These are phyloP conservation scores for Nycticebus coucang DNA, from an alignment of 2,113 vertebrate species.

Conservation along the genomic window DNA sequence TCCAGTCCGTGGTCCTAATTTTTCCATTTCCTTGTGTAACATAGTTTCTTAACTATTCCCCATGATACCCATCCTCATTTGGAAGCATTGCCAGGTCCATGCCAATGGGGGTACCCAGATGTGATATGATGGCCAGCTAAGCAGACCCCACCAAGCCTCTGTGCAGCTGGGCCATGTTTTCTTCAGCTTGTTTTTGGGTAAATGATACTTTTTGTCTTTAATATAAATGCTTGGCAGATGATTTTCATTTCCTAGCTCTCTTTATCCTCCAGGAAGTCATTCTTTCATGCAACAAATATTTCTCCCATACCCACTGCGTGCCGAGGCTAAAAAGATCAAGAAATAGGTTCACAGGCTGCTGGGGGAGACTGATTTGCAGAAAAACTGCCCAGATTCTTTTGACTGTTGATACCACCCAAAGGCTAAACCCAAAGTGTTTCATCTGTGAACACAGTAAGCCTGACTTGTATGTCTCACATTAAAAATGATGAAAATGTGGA, in stretches of 20 bases:
- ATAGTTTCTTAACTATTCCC: neutral
- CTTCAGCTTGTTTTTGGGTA: neutral
- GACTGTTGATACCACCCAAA: neutral
- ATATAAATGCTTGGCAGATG: neutral
- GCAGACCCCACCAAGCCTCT: accelerated
- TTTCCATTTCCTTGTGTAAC: neutral
- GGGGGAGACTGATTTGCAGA: accelerated
- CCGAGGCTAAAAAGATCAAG: neutral
- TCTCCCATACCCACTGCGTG: neutral
- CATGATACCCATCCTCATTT: neutral
- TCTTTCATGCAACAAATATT: neutral
- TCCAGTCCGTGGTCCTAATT: accelerated
- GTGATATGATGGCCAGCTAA: accelerated
- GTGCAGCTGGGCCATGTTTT: neutral
- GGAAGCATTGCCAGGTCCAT: neutral
- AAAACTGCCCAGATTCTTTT: neutral
- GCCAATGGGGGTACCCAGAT: neutral
- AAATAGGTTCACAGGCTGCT: neutral
- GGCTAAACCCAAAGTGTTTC: neutral
- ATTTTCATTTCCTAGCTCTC: neutral
- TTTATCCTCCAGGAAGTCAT: neutral
- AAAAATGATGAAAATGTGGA: neutral
- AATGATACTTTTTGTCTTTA: neutral
- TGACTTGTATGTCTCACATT: neutral
- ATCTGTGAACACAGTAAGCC: neutral